Percentiles rank a stretch among this genome's conserved stretches.
Conservation (phyloP, 2,888 invertebrate species). For the Phasia obesa region DNA sequence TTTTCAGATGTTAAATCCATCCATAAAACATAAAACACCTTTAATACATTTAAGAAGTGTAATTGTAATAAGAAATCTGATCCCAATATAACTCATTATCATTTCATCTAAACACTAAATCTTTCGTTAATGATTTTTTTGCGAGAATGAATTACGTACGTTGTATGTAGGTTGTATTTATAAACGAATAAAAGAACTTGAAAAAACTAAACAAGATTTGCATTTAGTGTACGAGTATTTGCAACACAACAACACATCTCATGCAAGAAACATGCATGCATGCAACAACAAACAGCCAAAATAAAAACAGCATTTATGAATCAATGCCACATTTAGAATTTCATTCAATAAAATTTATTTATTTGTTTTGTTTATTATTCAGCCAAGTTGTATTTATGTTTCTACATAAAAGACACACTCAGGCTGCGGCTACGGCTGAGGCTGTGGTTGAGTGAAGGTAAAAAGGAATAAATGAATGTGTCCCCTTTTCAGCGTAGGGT, state of each 20-base stretch:
- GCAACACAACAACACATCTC: slow-evolving; percentile 13
- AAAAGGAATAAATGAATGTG: slow-evolving; percentile 30
- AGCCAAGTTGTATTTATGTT: slow-evolving; percentile 36
- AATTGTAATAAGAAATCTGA: slow-evolving; percentile 59
- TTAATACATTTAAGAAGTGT: slow-evolving; percentile 34
- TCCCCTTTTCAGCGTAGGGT: slow-evolving; percentile 16
- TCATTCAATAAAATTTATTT: slow-evolving; percentile 80
- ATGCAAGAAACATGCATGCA: slow-evolving; percentile 29
- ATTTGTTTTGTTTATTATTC: slow-evolving; percentile 64
- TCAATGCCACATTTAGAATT: slow-evolving; percentile 80
- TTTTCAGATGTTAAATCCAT: not conserved
- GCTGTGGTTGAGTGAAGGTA: not conserved
- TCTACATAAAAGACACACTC: slow-evolving; percentile 24
- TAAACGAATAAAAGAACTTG: slow-evolving; percentile 1
- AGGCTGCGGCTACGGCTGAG: not conserved
- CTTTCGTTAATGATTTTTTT: slow-evolving; percentile 55
- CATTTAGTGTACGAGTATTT: slow-evolving; percentile 56
- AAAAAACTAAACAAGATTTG: slow-evolving; percentile 48
- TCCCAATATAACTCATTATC: slow-evolving; percentile 60
- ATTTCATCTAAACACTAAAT: slow-evolving; percentile 63
- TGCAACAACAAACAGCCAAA: slow-evolving; percentile 21
- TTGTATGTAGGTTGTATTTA: slow-evolving; percentile 73
- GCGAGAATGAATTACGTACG: slow-evolving; percentile 49
- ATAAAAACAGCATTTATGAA: slow-evolving; percentile 78
- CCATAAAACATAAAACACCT: not conserved